These are phyloP conservation scores for Xanthia icteritia DNA, from an alignment of 2,888 invertebrate species.

Conservation along the genomic window DNA sequence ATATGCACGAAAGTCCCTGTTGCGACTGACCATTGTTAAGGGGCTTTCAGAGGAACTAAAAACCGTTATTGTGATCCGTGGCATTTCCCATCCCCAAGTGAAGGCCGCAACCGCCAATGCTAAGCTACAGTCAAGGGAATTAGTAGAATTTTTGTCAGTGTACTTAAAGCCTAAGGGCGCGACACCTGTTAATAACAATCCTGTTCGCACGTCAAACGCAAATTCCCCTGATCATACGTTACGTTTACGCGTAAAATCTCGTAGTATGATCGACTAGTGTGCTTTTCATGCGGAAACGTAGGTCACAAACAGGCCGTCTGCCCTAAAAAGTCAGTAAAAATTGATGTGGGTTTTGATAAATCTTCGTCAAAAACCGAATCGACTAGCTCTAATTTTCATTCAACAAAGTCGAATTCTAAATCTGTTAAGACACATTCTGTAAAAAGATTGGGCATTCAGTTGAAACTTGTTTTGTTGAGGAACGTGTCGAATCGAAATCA, in stretches of 20 bases:
- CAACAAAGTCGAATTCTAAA: not conserved
- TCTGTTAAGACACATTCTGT: not conserved
- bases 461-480: slow-evolving; percentile 3
- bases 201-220: not conserved
- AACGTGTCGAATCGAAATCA: not conserved
- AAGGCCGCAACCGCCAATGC: not conserved
- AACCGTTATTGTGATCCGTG: no score
- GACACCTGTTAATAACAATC: not conserved
- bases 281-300: not conserved
- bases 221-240: no score
- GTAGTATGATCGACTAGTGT: not conserved
- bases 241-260: not conserved
- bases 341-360: not conserved
- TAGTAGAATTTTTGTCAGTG: not conserved
- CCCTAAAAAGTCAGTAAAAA: not conserved
- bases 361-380: not conserved
- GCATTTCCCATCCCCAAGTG: not conserved
- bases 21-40: no score
- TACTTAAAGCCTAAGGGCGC: not conserved
- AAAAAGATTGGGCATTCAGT: not conserved
- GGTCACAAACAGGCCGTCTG: not conserved
- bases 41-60: no score
- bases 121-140: not conserved
- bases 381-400: not conserved
- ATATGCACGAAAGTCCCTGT: no score